A percentile compares a stretch with the other conserved stretches of the same genome.
Conservation (phyloP, 2,888 invertebrate genomes). For the Protonemura montana region DNA sequence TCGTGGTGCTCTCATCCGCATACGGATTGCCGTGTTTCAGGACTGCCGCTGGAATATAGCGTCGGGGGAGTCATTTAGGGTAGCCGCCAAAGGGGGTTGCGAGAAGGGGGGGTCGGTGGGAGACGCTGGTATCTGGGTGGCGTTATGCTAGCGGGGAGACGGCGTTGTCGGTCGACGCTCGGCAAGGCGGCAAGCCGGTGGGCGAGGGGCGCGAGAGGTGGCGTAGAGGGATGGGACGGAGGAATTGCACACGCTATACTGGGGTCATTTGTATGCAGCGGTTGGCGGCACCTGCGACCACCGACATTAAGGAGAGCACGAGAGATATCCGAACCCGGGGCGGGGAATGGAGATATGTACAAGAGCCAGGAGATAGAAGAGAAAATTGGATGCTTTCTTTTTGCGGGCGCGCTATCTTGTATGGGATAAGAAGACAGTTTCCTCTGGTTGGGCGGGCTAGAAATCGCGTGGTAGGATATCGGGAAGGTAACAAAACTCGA, state of each 20-base stretch:
- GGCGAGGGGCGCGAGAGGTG: too few relatives aligned
- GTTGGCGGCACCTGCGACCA: conserved; percentile 45
- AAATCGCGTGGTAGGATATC: background rate
- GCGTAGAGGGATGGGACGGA: background rate
- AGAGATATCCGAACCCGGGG: conserved; percentile 1
- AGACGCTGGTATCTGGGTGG: too few relatives aligned
- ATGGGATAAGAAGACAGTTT: background rate
- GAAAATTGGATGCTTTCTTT: background rate
- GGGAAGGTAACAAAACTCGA: background rate
- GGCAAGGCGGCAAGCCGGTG: too few relatives aligned
- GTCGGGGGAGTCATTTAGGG: conserved; percentile 41
- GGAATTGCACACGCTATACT: conserved; percentile 39
- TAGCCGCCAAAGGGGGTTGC: too few relatives aligned
- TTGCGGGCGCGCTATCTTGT: background rate
- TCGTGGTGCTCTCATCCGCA: conserved; percentile 45
- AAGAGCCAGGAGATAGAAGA: conserved; percentile 14
- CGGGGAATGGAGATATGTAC: conserved; percentile 1
- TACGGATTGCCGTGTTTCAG: conserved; percentile 47
- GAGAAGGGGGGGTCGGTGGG: too few relatives aligned
- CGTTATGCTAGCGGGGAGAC: too few relatives aligned
- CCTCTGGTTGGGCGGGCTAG: background rate
- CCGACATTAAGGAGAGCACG: conserved; percentile 41
- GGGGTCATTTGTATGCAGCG: conserved; percentile 45
- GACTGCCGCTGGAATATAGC: conserved; percentile 7
- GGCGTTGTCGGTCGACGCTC: too few relatives aligned